phyloP scores from a whole-genome alignment of 2,888 invertebrate species.

The Drosophila neutralis region DNA sequence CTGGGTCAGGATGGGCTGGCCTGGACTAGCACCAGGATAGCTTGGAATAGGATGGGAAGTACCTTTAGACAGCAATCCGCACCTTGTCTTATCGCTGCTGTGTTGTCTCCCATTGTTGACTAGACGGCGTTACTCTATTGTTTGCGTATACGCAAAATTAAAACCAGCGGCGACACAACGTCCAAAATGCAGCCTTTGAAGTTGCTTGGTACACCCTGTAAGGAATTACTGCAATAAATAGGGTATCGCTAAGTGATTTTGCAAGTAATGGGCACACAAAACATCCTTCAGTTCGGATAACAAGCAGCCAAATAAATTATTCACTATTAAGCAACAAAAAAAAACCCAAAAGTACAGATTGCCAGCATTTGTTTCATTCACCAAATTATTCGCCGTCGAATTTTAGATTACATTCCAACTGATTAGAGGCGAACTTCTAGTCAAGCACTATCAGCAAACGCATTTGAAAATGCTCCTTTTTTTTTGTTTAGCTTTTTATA shows the following conservation, averaged over 20 bases:
- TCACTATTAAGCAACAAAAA: not conserved
- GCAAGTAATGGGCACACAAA: not conserved
- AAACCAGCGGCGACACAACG: slow-evolving; percentile 48
- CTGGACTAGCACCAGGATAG: not conserved
- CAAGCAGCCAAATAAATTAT: not conserved
- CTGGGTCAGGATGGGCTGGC: slow-evolving; percentile 34
- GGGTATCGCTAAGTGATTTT: not conserved
- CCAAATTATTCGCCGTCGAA: not conserved
- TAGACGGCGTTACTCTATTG: slow-evolving; percentile 69
- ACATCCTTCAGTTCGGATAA: not conserved
- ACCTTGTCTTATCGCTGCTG: slow-evolving; percentile 60
- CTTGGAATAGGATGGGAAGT: slow-evolving; percentile 9
- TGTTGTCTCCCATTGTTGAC: slow-evolving; percentile 66
- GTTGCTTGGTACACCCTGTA: slow-evolving; percentile 44
- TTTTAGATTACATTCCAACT: not conserved
- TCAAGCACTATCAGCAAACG: not conserved
- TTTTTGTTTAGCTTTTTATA: slow-evolving; percentile 8
- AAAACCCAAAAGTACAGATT: not conserved
- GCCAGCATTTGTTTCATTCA: not conserved
- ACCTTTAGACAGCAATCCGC: slow-evolving; percentile 38
- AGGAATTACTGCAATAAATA: not conserved
- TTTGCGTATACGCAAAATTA: slow-evolving; percentile 76
- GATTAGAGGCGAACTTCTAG: slow-evolving; percentile 1
- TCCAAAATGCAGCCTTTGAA: slow-evolving; percentile 43
- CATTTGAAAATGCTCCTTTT: not conserved